Conservation (phyloP, 37 sponge, comb jelly and placozoan genomes). For the Axinella damicornis region DNA sequence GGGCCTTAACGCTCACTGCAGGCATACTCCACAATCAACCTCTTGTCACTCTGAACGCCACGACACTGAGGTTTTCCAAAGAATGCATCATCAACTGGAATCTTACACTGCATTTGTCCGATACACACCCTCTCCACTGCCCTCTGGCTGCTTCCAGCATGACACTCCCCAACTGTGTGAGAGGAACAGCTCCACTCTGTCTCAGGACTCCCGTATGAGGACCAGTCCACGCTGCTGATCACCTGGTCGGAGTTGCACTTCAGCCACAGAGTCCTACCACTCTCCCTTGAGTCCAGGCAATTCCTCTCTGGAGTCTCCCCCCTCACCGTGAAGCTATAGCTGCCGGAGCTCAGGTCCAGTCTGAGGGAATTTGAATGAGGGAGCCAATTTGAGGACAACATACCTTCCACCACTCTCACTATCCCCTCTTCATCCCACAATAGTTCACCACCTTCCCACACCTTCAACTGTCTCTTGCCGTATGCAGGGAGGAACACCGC, state of each 20-base stretch:
- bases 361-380: background rate
- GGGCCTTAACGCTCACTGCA: no score
- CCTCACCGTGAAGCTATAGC: conserved; percentile 15
- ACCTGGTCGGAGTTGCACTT: background rate
- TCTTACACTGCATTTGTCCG: background rate
- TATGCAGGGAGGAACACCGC: conserved; percentile 35
- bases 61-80: conserved; percentile 21
- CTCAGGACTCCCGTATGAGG: conserved; percentile 34
- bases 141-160: conserved; percentile 2
- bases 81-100: background rate
- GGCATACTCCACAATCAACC: conserved; percentile 27
- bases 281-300: background rate
- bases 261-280: background rate
- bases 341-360: conserved; percentile 12
- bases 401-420: background rate
- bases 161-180: conserved; percentile 7
- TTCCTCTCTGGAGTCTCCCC: conserved; percentile 23
- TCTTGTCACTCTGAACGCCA: background rate
- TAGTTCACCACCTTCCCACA: conserved; percentile 4
- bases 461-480: conserved; percentile 23
- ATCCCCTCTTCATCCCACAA: background rate
- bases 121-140: conserved; percentile 14
- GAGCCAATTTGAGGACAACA: background rate
- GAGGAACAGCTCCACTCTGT: background rate
- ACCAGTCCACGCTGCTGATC: conserved; percentile 27